A percentile compares a stretch with the other conserved stretches of the same genome.
Conservation (phyloP, 2,113 vertebrate genomes). For the Aptenodytes patagonicus region DNA sequence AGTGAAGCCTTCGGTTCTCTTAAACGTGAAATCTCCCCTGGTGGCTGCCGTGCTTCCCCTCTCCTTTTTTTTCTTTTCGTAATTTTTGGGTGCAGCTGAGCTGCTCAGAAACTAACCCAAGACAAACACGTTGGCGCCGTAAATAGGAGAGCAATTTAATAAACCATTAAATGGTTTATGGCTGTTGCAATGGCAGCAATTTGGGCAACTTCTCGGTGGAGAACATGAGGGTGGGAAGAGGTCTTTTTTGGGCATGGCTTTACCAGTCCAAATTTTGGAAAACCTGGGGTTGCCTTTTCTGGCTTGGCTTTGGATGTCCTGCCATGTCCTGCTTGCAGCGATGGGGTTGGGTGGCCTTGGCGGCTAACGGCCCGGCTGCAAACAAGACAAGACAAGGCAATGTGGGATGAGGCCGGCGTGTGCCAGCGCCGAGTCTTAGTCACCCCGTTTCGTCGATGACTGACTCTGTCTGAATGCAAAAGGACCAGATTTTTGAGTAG, state of each 20-base stretch:
- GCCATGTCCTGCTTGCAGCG: neutral
- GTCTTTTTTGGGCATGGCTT: neutral
- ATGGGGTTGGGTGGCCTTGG: neutral
- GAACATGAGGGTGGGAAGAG: neutral
- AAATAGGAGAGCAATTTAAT: neutral
- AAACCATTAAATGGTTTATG: neutral
- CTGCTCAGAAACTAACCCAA: neutral
- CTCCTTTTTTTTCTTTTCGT: neutral
- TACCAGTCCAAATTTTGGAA: neutral
- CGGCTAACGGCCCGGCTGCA: neutral
- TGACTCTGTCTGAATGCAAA: conserved; percentile 14
- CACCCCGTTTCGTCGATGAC: neutral
- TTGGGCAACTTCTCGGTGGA: neutral
- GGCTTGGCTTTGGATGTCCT: neutral
- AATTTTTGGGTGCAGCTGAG: neutral
- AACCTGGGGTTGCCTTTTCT: neutral
- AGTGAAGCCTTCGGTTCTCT: neutral
- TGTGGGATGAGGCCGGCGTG: neutral
- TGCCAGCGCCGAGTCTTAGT: neutral
- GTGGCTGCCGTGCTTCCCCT: neutral
- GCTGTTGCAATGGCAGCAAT: neutral
- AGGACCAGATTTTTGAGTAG: neutral
- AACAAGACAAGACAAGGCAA: neutral
- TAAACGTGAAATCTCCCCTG: neutral
- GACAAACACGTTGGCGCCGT: neutral